Evolutionary conservation across 2,797 vertebrate genomes (phyloP).

Genomic region (Gobionotothen gibberifrons): DNA sequence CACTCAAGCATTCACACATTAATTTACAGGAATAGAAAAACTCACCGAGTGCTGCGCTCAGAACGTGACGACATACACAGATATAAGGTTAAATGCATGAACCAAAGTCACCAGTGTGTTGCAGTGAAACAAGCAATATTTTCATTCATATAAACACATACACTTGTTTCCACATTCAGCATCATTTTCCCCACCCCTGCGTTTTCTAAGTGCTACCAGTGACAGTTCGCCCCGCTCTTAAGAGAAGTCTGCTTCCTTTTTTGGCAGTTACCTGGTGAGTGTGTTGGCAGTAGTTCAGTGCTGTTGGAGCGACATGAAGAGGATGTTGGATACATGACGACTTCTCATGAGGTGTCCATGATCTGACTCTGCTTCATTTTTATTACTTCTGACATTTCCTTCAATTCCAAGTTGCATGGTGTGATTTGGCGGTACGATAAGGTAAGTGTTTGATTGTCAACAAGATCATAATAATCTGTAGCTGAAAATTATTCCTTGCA

Average conservation of each 20-base stretch:
- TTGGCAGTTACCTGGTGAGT: conserved; percentile 76
- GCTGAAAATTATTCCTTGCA: conserved; percentile 16
- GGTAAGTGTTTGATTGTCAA: conserved; percentile 68
- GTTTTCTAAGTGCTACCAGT: conserved; percentile 61
- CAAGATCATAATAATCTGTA: conserved; percentile 40
- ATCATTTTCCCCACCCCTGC: conserved; percentile 39
- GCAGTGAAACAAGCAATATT: conserved; percentile 70
- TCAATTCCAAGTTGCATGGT: background rate
- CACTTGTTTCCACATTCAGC: conserved; percentile 73
- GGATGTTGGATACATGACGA: conserved; percentile 14
- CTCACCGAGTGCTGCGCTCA: conserved; percentile 63
- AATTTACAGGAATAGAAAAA: conserved; percentile 69
- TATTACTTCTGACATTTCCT: conserved; percentile 1
- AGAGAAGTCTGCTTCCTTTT: conserved; percentile 52
- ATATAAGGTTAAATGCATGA: conserved; percentile 76
- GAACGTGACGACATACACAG: conserved; percentile 65
- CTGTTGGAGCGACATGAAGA: conserved; percentile 56
- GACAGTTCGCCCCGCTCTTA: conserved; percentile 36
- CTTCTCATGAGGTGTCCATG: background rate
- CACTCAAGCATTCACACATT: conserved; percentile 31
- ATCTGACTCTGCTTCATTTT: conserved; percentile 20
- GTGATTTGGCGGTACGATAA: conserved; percentile 13
- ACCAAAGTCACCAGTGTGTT: conserved; percentile 73
- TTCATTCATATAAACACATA: conserved; percentile 72
- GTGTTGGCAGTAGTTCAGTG: conserved; percentile 80